Percentiles rank a stretch among this genome's conserved stretches.
phyloP scores from a whole-genome alignment of 1,140 invertebrate species.

The Galleria mellonella region DNA sequence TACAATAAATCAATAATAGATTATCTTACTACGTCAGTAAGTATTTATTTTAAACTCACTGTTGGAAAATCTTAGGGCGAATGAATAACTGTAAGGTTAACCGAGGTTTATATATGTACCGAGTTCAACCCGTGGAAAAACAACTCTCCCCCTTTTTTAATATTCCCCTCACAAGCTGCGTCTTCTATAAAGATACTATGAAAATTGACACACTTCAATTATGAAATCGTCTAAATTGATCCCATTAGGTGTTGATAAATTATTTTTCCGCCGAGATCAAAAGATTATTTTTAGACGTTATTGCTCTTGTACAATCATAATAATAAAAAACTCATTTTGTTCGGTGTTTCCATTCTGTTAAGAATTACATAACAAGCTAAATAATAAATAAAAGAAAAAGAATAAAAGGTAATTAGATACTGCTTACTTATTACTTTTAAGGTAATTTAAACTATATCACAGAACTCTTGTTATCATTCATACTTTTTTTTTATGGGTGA shows the following conservation, averaged over 20 bases:
- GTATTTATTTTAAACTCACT: neutral
- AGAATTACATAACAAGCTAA: too few relatives aligned
- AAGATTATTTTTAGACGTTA: neutral
- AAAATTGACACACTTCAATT: conserved; percentile 70
- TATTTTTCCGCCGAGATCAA: conserved; percentile 13
- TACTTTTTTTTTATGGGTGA: too few relatives aligned
- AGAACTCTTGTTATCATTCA: too few relatives aligned
- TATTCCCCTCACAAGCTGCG: conserved; percentile 52
- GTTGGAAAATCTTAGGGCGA: conserved; percentile 11
- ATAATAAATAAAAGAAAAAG: too few relatives aligned
- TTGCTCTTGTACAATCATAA: neutral
- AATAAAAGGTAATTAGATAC: too few relatives aligned
- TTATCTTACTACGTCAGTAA: too few relatives aligned
- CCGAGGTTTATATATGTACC: conserved; percentile 39
- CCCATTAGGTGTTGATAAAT: conserved; percentile 28
- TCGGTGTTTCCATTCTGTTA: too few relatives aligned
- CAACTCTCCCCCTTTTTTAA: conserved; percentile 57
- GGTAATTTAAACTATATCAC: too few relatives aligned
- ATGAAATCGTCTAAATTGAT: conserved; percentile 38
- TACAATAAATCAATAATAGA: too few relatives aligned
- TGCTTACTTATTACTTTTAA: too few relatives aligned
- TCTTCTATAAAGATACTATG: conserved; percentile 27
- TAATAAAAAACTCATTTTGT: too few relatives aligned
- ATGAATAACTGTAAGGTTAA: conserved; percentile 23
- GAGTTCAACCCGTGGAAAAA: conserved; percentile 31